Evolutionary conservation across 2,888 invertebrate species (phyloP), one percentile per base, ranked within the genome.

Genomic region (Plemyria rubiginata): DNA sequence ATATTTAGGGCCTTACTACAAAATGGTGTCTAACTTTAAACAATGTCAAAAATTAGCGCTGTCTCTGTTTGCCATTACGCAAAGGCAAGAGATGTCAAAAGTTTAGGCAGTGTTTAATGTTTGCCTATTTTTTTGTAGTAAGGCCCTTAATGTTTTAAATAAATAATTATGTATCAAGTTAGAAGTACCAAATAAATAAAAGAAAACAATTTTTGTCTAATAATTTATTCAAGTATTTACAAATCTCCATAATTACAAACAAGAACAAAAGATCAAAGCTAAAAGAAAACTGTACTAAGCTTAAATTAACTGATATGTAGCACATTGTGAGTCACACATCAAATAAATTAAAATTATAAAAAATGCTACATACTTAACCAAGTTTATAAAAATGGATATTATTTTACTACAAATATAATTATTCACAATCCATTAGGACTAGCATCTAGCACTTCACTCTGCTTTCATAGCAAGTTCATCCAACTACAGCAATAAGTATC

Each of bases 201-300:
- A 15, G 2, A 43, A 43, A 9, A 43, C 43, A 15, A 15, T 2
- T 15, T 43, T 77, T 81, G 72, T 77, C 77, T 77, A 72, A 64
- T 70, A 49, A 54, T 65, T 66, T 66, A 64, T 62, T 70, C 62
- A 81, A 79, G 64, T 84, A 87, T 88, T 83, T 87, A 88, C 88
- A 88, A 80, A 71, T 79, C 78, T 75, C 62, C 70, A 72, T 75
- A 70, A 76, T 68, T 76, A 73, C 63, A 67, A 63, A 72, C 63
- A 66, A 63, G 67, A 50, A 60, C 62, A 55, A 64, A 62, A 68
- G 64, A 59, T 57, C 52, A 55, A 54, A 65, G 67, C 62, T 60
- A 64, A 67, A 65, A 50, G 41, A 38, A 60, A 40, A 60, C 40
- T 56, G 52, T 58, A 59, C 56, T 72, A 70, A 72, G 71, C 64